These are phyloP conservation scores for Herpailurus yagouaroundi DNA, from an alignment of 2,113 vertebrate genomes.

Conservation along the genomic window DNA sequence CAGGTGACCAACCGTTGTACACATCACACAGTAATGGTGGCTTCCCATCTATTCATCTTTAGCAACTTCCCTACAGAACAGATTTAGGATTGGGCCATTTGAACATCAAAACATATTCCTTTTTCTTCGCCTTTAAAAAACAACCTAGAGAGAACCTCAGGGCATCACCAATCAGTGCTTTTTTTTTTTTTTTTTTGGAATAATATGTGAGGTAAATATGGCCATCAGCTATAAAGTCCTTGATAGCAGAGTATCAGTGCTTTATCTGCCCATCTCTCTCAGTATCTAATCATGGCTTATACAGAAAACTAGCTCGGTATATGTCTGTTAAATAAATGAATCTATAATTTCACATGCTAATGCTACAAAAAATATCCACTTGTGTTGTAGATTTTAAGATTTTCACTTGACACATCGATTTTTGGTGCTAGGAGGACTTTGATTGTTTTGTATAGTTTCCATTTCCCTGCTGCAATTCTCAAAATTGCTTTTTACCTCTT, in stretches of 20 bases:
- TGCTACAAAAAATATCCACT: background rate
- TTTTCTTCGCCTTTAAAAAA: slow-evolving; percentile 71
- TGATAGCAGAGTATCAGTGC: background rate
- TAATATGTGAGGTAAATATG: slow-evolving; percentile 4
- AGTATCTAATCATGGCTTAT: slow-evolving; percentile 1
- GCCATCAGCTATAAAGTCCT: background rate
- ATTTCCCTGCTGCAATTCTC: slow-evolving; percentile 19
- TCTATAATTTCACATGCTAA: background rate
- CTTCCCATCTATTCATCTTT: slow-evolving; percentile 24
- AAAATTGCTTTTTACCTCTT: slow-evolving; percentile 23
- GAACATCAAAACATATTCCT: slow-evolving; percentile 64
- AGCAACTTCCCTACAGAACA: background rate
- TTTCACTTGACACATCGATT: background rate
- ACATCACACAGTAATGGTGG: background rate
- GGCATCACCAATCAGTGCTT: background rate
- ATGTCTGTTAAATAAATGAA: slow-evolving; percentile 14
- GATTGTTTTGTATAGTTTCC: slow-evolving; percentile 4
- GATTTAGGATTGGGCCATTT: slow-evolving; percentile 66
- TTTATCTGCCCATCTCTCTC: slow-evolving; percentile 4
- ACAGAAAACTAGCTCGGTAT: slow-evolving; percentile 1
- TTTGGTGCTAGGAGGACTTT: background rate
- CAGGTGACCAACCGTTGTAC: background rate
- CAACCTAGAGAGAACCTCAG: slow-evolving; percentile 54
- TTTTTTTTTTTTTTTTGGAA: slow-evolving; percentile 34
- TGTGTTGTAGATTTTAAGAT: background rate